Conservation (phyloP, 2,888 invertebrate genomes). For the Tetragnatha montana region DNA sequence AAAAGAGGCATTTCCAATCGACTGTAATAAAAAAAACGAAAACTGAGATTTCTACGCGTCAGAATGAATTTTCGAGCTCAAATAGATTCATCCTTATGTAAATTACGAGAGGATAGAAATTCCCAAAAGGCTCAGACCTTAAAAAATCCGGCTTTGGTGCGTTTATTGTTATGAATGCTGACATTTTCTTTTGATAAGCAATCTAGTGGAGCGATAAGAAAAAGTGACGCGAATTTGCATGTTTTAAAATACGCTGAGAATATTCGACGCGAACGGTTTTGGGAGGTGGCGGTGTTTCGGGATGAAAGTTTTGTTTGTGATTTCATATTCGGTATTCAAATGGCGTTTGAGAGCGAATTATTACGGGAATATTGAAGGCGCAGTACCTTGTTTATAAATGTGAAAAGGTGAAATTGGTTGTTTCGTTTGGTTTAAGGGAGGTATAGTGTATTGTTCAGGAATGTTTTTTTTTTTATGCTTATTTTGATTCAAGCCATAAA, state of each 20-base stretch:
- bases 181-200: conserved; percentile 1
- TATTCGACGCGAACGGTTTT: background rate
- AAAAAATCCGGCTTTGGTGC: background rate
- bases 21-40: background rate
- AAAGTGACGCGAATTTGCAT: background rate
- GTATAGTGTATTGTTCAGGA: too few species aligned
- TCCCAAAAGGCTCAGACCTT: background rate
- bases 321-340: background rate
- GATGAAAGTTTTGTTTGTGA: background rate
- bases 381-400: background rate
- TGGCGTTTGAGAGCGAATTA: background rate
- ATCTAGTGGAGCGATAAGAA: background rate
- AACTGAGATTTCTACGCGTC: background rate
- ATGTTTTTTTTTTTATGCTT: too few species aligned
- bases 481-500: too few species aligned
- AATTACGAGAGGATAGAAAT: background rate
- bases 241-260: background rate
- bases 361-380: background rate
- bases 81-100: background rate
- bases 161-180: background rate
- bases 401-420: too few species aligned
- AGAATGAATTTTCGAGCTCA: background rate
- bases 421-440: too few species aligned
- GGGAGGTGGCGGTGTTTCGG: background rate
- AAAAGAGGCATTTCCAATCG: background rate